A percentile compares a stretch with the other conserved stretches of the same genome.
phyloP scores from a whole-genome alignment of 92 coral and sea anemone genomes.

The Siderastrea siderea region DNA sequence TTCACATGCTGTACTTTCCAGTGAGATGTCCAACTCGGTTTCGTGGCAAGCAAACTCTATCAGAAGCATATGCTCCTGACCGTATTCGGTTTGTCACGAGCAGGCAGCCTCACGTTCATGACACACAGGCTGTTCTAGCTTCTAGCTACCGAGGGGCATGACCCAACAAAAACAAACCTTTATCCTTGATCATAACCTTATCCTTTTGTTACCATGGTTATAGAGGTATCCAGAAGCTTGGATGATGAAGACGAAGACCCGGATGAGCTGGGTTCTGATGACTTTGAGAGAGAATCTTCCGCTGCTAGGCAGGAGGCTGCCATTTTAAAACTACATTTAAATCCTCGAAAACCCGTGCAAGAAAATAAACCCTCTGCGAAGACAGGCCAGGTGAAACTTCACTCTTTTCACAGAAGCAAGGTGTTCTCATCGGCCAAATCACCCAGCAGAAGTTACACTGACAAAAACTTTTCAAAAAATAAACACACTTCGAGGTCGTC shows the following conservation, averaged over 20 bases:
- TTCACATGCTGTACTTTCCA: no score
- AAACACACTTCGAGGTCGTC: neutral
- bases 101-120: no score
- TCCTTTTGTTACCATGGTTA: neutral
- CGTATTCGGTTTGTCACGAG: no score
- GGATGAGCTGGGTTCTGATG: constrained; percentile 56
- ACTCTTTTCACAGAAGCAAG: neutral
- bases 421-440: neutral
- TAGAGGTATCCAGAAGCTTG: constrained; percentile 78
- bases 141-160: neutral
- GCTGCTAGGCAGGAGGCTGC: neutral
- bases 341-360: neutral
- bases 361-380: neutral
- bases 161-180: neutral
- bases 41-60: no score
- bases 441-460: neutral
- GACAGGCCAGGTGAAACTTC: neutral
- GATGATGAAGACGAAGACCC: constrained; percentile 70
- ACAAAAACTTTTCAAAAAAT: neutral
- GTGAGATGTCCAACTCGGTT: no score
- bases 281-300: neutral
- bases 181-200: neutral
- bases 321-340: neutral
- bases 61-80: no score
- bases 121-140: no score